Evolutionary conservation across 1,140 invertebrate species (phyloP), one percentile per base, ranked within the genome.

Genomic region (Macrobrachium nipponense): DNA sequence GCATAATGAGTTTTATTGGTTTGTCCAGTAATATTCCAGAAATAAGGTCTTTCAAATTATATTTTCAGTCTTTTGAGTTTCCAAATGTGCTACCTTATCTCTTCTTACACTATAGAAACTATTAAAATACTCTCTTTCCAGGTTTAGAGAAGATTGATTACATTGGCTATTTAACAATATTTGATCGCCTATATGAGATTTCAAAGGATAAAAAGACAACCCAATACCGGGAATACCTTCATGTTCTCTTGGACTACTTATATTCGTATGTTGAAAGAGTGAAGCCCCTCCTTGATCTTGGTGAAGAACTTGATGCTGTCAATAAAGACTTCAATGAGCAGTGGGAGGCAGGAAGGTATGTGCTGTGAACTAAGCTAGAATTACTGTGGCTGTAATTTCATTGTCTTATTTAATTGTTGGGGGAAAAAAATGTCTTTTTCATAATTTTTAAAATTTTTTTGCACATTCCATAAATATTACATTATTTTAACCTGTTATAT

Each of bases 161-260:
- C 91, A 97, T 99, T 36, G 96, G 95, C 1, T 99, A 99, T 91
- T 91, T 99, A 59, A 95, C 95, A 75, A 95, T 95, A 75, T 99
- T 99, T 91, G 98, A 99, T 91, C 96, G 98, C 91, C 92, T 99
- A 5, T 98, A 96, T 92, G 98, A 99, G 89, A 97, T 99, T 90
- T 95, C 97, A 0, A 96, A 97, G 90, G 98, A 99, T 87, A 94
- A 95, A 44, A 99, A 99, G 91, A 98, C 97, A 90, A 95, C 95
- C 23, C 97, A 98, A 89, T 99, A 99, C 91, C 94, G 95, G 88
- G 95, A 95, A 90, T 99, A 99, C 91, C 91, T 99, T 14, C 93
- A 96, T 87, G 92, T 93, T 2, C 91, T 99, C 7, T 92, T 98
- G 79, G 95, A 96, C 66, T 99, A 99, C 91, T 92, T 99, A 72